These are phyloP conservation scores for Xylophagus ater DNA, from an alignment of 2,888 invertebrate genomes.

Conservation along the genomic window DNA sequence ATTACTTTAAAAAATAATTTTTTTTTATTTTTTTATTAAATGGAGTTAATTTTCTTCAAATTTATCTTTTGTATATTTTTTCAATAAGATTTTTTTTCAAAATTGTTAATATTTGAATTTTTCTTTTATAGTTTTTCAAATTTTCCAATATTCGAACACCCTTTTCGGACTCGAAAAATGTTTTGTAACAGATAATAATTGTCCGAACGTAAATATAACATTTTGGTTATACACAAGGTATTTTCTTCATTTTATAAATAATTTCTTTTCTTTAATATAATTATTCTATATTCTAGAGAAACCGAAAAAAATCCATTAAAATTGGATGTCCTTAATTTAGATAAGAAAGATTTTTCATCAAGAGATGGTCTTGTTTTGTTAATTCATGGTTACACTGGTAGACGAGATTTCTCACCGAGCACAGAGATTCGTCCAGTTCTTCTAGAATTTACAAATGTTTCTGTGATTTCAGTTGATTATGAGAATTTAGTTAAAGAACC, in stretches of 20 bases:
- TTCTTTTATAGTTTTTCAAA: no score
- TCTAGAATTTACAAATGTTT: constrained; percentile 45
- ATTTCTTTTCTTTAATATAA: not conserved
- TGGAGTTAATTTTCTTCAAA: no score
- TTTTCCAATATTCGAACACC: no score
- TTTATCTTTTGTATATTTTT: no score
- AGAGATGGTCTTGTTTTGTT: constrained; percentile 45
- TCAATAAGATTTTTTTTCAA: no score
- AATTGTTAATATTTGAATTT: no score
- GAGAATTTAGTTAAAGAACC: constrained; percentile 46
- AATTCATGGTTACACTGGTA: constrained; percentile 53
- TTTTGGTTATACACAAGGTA: constrained; percentile 51
- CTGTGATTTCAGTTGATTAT: constrained; percentile 53
- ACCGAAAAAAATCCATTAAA: constrained; percentile 39
- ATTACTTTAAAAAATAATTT: no score
- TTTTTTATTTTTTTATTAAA: no score
- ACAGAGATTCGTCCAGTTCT: constrained; percentile 50
- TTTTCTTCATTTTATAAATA: constrained; percentile 15
- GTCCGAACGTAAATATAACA: constrained; percentile 47
- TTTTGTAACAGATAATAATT: constrained; percentile 22
- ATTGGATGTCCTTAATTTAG: constrained; percentile 32
- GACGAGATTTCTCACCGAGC: constrained; percentile 49
- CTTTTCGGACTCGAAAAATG: constrained; percentile 12
- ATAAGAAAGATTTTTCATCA: constrained; percentile 25
- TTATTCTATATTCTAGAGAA: constrained; percentile 18